Evolutionary conservation across 2,113 vertebrate species (phyloP), one percentile per base, ranked within the genome.

Genomic region (Serinus canaria): DNA sequence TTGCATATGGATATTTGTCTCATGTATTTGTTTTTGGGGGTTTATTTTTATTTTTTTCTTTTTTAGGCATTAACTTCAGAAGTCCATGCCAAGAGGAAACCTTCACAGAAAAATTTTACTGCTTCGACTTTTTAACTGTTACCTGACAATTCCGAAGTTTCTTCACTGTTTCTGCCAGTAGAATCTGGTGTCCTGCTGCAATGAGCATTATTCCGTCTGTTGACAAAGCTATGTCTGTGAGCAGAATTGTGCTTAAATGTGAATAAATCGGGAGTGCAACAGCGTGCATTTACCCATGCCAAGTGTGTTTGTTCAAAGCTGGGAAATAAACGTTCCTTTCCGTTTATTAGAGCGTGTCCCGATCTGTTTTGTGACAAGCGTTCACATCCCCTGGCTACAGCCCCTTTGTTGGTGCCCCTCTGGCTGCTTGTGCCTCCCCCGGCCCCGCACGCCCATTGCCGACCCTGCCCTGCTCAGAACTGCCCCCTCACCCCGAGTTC

Each of bases 401-500:
- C 8, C 2, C 23, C 21, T 5, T 50, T 11, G 15, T 0, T 2
- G 56, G 15, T 3, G 11, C 20, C 30, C 21, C 3, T 1, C 1
- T 0, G 56, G 41, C 43, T 14, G 47, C 50, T 4, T 0, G 12
- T 22, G 6, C 30, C 68, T 6, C 33, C 0, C 8, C 6, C 43
- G 0, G 12, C 21, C n/a, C 23, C 20, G 53, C 49, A 3, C 9
- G 1, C 15, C 78, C n/a, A 0, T 12, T 28, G 23, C 80, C 13
- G 9, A 0, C n/a, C 7, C 2, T 23, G 60, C 24, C 62, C 43
- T 8, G 0, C 2, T 10, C 70, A 1, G 0, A 15, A 0, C 2
- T 2, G 27, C n/a, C 2, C 4, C 2, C 0, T 1, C 13, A 0
- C 21, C 5, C 2, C 0, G 4, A 1, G 2, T 2, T 0, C 1